Base-by-base conservation (phyloP, 2,888 invertebrate genomes). In the Ectemnius continuus region DNA sequence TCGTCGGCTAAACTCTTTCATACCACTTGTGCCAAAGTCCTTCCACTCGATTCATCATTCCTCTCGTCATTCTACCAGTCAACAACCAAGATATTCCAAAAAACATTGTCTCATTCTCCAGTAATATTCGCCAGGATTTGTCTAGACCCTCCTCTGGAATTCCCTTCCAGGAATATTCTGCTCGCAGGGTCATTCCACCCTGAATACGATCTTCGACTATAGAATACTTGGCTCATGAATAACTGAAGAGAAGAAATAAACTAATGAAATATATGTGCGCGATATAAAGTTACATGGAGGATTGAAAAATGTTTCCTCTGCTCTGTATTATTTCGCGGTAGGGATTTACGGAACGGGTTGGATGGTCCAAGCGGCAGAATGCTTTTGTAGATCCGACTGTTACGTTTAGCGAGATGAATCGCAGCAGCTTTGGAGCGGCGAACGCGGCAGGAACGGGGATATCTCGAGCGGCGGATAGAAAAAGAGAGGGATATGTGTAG, bases 1-100 rank as follows among this genome's bases (percentile, higher is more conserved):
- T 36, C 36, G 46, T 36, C 70, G 23, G 48, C 61, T 23, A 65
- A 74, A 64, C 66, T 77, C 75, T 75, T 69, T 57, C 65, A 67
- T 69, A 28, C 65, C 67, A 72, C 65, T 66, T 65, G 45, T 11
- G 1, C 1, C 36, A 11, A 11, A 36, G 36, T 36, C 36, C 36
- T 36, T 36, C 36, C 2, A 52, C 52, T 14, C 52, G 52, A 52
- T 52, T 16, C 52, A 16, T 47, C 47, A 47, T 6, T 47, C 13
- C 4, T 47, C 47, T 14, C 47, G 47, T n/a, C 23, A 3, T 36
- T 36, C 36, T 11, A 36, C 36, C 36, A 36, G 6, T 36, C 8
- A 36, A 36, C 11, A 36, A 36, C 36, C 2, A 8, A 6, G 36
- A 36, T 36, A 36, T 11, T 36, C 36, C 6, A 36, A 2, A 3